Evolutionary conservation across 2,797 vertebrate species (phyloP).

Genomic region (Sebastes kiyomatsui): DNA sequence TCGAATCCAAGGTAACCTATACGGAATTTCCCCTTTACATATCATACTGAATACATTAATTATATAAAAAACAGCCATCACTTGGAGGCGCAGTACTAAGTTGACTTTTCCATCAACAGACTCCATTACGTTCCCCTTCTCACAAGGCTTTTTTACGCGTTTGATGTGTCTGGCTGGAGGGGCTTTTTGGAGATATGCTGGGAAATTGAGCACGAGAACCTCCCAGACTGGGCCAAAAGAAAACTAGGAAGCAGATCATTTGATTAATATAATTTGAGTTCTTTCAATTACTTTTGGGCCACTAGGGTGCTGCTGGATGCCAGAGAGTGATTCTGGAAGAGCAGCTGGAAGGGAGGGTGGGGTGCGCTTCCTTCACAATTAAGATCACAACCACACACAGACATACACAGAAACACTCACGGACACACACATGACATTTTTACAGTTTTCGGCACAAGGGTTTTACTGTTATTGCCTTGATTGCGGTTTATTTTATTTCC

Average conservation of each 20-base stretch:
- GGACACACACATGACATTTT: neutral
- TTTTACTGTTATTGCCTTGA: slow-evolving; percentile 68
- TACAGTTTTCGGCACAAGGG: slow-evolving; percentile 29
- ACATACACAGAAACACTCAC: neutral
- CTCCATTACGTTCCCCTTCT: slow-evolving; percentile 41
- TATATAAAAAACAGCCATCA: slow-evolving; percentile 22
- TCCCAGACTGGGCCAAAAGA: slow-evolving; percentile 45
- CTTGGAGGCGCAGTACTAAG: slow-evolving; percentile 18
- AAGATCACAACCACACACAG: slow-evolving; percentile 28
- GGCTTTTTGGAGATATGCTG: slow-evolving; percentile 40
- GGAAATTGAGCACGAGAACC: slow-evolving; percentile 43
- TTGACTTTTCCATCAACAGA: slow-evolving; percentile 48
- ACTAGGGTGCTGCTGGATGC: slow-evolving; percentile 15
- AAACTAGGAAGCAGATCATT: slow-evolving; percentile 52
- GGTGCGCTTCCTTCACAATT: slow-evolving; percentile 45
- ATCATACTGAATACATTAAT: slow-evolving; percentile 46
- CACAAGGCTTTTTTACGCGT: slow-evolving; percentile 32
- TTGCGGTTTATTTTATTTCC: slow-evolving; percentile 67
- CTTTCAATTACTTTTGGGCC: slow-evolving; percentile 53
- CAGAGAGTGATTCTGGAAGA: slow-evolving; percentile 33
- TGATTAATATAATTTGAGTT: slow-evolving; percentile 50
- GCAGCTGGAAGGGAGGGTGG: slow-evolving; percentile 22
- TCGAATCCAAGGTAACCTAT: neutral
- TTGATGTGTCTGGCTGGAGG: slow-evolving; percentile 59
- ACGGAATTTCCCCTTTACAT: slow-evolving; percentile 16